Conservation (phyloP, 2,888 invertebrate species). For the Helobdella robusta region DNA sequence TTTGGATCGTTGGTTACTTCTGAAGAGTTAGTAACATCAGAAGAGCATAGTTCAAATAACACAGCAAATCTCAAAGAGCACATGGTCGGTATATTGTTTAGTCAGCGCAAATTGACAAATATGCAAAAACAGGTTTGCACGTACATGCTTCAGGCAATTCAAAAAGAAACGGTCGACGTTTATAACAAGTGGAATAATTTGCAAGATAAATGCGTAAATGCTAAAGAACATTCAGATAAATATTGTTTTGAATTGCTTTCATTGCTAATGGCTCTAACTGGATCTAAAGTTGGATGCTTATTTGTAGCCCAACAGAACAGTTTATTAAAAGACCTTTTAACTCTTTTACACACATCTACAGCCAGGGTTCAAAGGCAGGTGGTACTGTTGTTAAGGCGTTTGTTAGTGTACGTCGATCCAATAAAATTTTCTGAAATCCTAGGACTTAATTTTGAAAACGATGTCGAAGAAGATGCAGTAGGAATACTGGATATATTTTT, state of each 20-base stretch:
- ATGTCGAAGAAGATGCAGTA: constrained; percentile 51
- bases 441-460: constrained; percentile 51
- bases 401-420: constrained; percentile 80
- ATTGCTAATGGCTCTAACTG: constrained; percentile 83
- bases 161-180: constrained; percentile 73
- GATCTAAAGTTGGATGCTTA: constrained; percentile 77
- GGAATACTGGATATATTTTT: constrained; percentile 81
- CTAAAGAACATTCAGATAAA: constrained; percentile 58
- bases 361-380: constrained; percentile 88
- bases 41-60: constrained; percentile 7
- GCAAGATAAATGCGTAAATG: not conserved
- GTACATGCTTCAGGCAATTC: constrained; percentile 65
- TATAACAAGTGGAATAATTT: constrained; percentile 78
- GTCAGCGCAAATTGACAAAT: constrained; percentile 81
- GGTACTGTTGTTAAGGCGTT: constrained; percentile 72
- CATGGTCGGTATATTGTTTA: constrained; percentile 90
- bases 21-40: constrained; percentile 1
- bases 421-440: constrained; percentile 69
- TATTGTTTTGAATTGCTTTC: constrained; percentile 96
- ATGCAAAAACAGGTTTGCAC: constrained; percentile 79
- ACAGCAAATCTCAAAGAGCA: constrained; percentile 71
- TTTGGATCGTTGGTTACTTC: constrained; percentile 76
- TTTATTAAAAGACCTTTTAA: constrained; percentile 71
- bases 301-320: constrained; percentile 82
- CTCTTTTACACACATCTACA: constrained; percentile 81